These are phyloP conservation scores for Knipowitschia caucasica DNA, from an alignment of 2,797 vertebrate species.

Conservation along the genomic window DNA sequence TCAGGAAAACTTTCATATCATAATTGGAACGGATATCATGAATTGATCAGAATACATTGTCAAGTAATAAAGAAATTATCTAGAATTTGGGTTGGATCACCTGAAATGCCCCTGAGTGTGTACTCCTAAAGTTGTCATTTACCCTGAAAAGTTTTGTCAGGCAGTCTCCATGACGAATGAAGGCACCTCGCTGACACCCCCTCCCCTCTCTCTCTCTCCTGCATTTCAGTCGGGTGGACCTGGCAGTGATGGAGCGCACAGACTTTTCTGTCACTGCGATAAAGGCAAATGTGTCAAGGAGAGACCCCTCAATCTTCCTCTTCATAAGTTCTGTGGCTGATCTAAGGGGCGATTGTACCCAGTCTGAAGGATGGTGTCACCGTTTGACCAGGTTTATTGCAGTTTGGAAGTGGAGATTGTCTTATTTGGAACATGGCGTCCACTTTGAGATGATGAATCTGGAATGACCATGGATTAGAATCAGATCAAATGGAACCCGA, in stretches of 20 bases:
- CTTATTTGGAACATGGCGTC: slow-evolving; percentile 10
- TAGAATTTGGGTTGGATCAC: neutral
- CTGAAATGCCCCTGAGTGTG: neutral
- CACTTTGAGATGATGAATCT: neutral
- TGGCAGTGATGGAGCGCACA: slow-evolving; percentile 51
- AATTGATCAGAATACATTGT: neutral
- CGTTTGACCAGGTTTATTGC: slow-evolving; percentile 36
- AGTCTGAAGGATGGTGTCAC: slow-evolving; percentile 32
- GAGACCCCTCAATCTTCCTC: slow-evolving; percentile 46
- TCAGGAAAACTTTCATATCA: too few relatives aligned
- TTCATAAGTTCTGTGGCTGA: slow-evolving; percentile 49
- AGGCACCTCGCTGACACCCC: slow-evolving; percentile 37
- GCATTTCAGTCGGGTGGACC: slow-evolving; percentile 23
- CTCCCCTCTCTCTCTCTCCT: slow-evolving; percentile 22
- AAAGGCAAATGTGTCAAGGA: slow-evolving; percentile 44
- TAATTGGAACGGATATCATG: too few relatives aligned
- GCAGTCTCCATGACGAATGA: slow-evolving; percentile 32
- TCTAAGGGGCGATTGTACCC: slow-evolving; percentile 43
- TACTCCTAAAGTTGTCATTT: slow-evolving; percentile 8
- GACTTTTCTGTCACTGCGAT: slow-evolving; percentile 50
- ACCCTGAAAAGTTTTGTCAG: slow-evolving; percentile 22
- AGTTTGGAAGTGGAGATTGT: slow-evolving; percentile 19
- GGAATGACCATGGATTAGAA: too few relatives aligned
- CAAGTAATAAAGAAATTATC: neutral
- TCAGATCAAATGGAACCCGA: too few relatives aligned